These are phyloP conservation scores for Cyrtodaria siliqua DNA, from an alignment of 2,888 invertebrate genomes.

Conservation along the genomic window DNA sequence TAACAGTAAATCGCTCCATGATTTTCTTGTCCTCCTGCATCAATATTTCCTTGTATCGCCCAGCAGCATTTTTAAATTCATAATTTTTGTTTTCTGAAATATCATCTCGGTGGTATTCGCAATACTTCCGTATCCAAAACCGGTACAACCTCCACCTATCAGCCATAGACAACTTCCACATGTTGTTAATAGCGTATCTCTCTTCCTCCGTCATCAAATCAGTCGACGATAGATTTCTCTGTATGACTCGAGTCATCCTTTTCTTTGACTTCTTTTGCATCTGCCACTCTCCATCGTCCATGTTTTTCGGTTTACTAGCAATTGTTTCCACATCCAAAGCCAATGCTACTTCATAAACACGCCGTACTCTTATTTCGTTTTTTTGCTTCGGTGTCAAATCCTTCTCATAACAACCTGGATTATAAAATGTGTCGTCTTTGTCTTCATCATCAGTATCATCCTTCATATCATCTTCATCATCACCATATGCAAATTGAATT, in stretches of 20 bases:
- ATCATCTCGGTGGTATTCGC: conserved; percentile 50
- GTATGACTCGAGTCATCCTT: conserved; percentile 54
- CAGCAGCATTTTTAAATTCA: conserved; percentile 69
- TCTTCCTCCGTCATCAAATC: conserved; percentile 72
- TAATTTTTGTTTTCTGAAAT: conserved; percentile 65
- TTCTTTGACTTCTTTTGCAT: conserved; percentile 43
- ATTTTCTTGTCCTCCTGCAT: conserved; percentile 80
- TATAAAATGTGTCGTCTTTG: conserved; percentile 22
- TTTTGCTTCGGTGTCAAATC: conserved; percentile 36
- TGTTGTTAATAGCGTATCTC: conserved; percentile 59
- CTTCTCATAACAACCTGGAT: conserved; percentile 70
- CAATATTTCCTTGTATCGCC: conserved; percentile 64
- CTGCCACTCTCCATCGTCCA: conserved; percentile 44
- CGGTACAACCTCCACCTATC: conserved; percentile 86
- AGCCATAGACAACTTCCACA: conserved; percentile 73
- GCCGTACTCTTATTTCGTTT: conserved; percentile 5
- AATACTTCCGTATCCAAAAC: conserved; percentile 78
- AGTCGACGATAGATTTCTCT: conserved; percentile 54
- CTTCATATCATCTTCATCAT: too few species aligned
- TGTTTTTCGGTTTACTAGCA: conserved; percentile 26
- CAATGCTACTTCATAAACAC: conserved; percentile 31
- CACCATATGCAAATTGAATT: conserved; percentile 48
- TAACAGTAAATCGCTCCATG: conserved; percentile 75
- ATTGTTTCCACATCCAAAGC: conserved; percentile 47
- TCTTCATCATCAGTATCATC: conserved; percentile 64